These are phyloP conservation scores for Heteropelma amictum DNA, from an alignment of 2,888 invertebrate genomes.

Conservation along the genomic window DNA sequence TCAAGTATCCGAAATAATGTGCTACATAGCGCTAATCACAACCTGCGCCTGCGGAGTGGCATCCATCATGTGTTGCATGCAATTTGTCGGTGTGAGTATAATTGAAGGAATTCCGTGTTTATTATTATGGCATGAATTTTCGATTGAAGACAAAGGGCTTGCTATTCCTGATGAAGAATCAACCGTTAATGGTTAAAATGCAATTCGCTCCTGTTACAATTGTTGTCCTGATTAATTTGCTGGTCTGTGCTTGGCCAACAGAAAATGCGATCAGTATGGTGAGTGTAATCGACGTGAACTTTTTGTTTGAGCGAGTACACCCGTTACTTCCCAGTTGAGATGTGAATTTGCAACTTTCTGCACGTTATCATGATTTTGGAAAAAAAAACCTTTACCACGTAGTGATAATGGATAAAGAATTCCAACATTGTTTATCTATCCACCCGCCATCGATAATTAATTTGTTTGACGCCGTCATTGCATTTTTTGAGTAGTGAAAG, in stretches of 20 bases:
- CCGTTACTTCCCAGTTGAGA: neutral
- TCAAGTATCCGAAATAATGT: conserved; percentile 45
- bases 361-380: too few species aligned
- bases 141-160: too few species aligned
- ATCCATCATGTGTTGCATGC: conserved; percentile 54
- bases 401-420: too few species aligned
- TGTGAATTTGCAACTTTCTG: too few species aligned
- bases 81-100: conserved; percentile 56
- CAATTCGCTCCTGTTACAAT: conserved; percentile 10
- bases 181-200: neutral
- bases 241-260: conserved; percentile 37
- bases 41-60: conserved; percentile 25
- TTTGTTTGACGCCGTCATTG: too few species aligned
- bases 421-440: too few species aligned
- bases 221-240: conserved; percentile 3
- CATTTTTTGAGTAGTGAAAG: too few species aligned
- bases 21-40: conserved; percentile 41
- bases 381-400: too few species aligned
- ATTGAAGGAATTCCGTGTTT: too few species aligned
- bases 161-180: too few species aligned
- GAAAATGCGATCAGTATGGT: conserved; percentile 36
- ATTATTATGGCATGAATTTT: too few species aligned
- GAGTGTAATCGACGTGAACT: neutral
- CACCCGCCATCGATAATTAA: too few species aligned
- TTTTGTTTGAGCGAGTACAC: neutral